Evolutionary conservation across 2,113 vertebrate species (phyloP).

Genomic region (Caloenas nicobarica): DNA sequence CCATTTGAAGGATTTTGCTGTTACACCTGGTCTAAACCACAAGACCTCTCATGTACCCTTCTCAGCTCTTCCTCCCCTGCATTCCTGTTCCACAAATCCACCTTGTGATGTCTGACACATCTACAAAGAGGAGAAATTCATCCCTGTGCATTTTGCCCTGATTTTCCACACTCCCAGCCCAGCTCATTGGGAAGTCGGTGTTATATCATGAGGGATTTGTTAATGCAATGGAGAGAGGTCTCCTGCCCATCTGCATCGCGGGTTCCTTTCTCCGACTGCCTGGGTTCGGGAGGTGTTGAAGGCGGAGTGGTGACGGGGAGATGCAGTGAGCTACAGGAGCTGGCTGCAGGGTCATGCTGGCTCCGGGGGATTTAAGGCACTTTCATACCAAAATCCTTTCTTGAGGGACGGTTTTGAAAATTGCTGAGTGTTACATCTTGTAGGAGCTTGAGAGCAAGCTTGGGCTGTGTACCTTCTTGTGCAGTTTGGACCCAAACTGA

Average conservation of each 20-base stretch:
- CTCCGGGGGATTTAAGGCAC: neutral
- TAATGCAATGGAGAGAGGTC: neutral
- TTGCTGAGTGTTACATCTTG: neutral
- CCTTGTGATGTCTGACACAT: neutral
- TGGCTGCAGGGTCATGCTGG: neutral
- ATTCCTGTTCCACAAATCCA: neutral
- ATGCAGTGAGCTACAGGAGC: neutral
- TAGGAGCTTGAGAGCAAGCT: neutral
- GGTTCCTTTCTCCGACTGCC: neutral
- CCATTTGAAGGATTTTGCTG: neutral
- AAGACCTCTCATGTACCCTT: neutral
- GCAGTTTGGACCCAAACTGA: neutral
- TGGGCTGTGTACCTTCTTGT: neutral
- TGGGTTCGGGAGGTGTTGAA: neutral
- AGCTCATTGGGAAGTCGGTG: neutral
- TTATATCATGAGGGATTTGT: neutral
- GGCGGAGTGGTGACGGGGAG: neutral
- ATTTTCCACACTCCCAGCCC: neutral
- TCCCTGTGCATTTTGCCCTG: neutral
- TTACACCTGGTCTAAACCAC: neutral
- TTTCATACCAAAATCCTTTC: neutral
- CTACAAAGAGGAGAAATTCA: neutral
- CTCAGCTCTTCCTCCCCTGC: neutral
- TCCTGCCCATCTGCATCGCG: neutral
- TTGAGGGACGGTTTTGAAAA: neutral